Base-by-base conservation (phyloP, 2,888 invertebrate genomes). In the Nomada fabriciana region DNA sequence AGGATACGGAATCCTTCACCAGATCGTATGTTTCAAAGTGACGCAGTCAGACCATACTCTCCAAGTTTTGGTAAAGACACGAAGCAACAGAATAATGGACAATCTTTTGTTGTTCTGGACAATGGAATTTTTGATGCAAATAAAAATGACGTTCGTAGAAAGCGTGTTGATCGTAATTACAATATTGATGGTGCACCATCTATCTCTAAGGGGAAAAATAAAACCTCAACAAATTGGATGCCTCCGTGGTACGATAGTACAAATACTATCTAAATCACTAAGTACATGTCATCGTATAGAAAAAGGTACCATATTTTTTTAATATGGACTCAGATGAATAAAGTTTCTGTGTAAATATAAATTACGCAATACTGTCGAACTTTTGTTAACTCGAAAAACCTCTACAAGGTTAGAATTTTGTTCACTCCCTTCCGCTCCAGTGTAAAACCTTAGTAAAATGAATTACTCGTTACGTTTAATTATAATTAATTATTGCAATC, bases 171-270 rank as follows among this genome's bases (percentile, higher is more conserved):
- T 53, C 89, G 90, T 36, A 94, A 93, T 84, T 91, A 89, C 43
- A 92, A 92, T 72, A 86, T 92, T 2, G 90, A 93, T 25, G 89
- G 88, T 43, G 89, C 90, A 59, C 86, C 90, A 55, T 88, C 87
- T 68, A 83, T 79, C 68, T 86, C 89, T 68, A 92, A 89, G 80
- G 89, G 89, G 73, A 93, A 89, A 81, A 93, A 90, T 85, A 92
- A 83, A 77, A 90, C 92, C n/a, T 91, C 93, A n/a, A 88, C 93
- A 20, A 94, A 94, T 74, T 94, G 94, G 94, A 94, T 94, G 94
- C 94, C 94, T 64, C 94, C 94, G 2, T 94, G 94, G 94, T 94
- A 94, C 84, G 94, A 94, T 68, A 92, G 88, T 78, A 90, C 91
- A 23, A 92, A 89, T 73, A 89, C 91, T 65, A 89, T 91, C 60